Conservation (phyloP, 1,140 invertebrate genomes). For the Zaprionus ornatus region DNA sequence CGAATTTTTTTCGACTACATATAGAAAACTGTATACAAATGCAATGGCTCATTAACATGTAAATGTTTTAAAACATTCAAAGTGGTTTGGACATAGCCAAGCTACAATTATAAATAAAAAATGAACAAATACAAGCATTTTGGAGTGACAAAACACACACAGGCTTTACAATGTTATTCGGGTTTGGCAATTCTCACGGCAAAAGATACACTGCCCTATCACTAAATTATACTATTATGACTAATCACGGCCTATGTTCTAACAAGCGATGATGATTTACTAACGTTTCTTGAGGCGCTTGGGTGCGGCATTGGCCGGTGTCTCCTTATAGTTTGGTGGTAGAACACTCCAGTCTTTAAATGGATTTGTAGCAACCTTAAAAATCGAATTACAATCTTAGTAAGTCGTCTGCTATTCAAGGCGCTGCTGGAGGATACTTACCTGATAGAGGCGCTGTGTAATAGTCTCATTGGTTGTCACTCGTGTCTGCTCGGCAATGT, state of each 20-base stretch:
- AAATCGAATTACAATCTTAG: conserved; percentile 84
- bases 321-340: conserved; percentile 75
- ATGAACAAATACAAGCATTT: conserved; percentile 26
- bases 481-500: conserved; percentile 91
- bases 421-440: conserved; percentile 34
- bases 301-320: conserved; percentile 75
- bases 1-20: conserved; percentile 5
- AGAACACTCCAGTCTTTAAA: conserved; percentile 91
- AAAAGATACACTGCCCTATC: conserved; percentile 18
- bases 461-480: conserved; percentile 85
- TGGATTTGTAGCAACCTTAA: conserved; percentile 90
- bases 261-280: conserved; percentile 54
- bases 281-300: conserved; percentile 83
- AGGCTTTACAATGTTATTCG: conserved; percentile 53
- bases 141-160: conserved; percentile 69
- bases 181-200: conserved; percentile 40
- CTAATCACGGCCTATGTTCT: conserved; percentile 54
- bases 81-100: not conserved
- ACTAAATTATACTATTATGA: conserved; percentile 42
- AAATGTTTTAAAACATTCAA: not conserved
- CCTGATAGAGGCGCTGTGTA: conserved; percentile 83
- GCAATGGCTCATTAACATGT: conserved; percentile 10
- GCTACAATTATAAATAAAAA: not conserved
- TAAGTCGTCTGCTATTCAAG: conserved; percentile 85
- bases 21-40: conserved; percentile 7